Percentiles rank a stretch among this genome's conserved stretches.
Conservation (phyloP, 2,888 invertebrate species). For the Xanthorhoe spadicearia region DNA sequence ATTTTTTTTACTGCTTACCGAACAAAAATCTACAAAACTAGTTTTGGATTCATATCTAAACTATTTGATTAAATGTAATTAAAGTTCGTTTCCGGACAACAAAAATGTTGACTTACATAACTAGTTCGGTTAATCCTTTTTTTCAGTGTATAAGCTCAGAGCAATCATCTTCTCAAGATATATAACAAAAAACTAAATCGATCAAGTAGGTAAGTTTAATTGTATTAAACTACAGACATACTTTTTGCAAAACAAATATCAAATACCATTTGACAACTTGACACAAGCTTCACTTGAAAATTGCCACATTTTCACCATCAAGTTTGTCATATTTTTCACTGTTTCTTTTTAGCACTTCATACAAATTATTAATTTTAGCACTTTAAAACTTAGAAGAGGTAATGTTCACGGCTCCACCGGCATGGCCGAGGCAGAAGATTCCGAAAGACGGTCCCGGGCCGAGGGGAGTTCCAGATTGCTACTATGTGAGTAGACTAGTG, state of each 20-base stretch:
- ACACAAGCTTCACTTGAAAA: not conserved
- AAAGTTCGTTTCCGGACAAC: too few species aligned
- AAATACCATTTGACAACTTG: not conserved
- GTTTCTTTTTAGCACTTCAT: not conserved
- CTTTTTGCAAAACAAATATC: not conserved
- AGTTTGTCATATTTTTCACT: not conserved
- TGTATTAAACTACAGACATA: not conserved
- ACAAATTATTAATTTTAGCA: not conserved
- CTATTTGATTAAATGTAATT: too few species aligned
- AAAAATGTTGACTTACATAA: too few species aligned
- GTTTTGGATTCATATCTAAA: too few species aligned
- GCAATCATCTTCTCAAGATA: too few species aligned
- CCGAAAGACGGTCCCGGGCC: slow-evolving; percentile 75
- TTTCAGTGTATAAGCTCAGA: too few species aligned
- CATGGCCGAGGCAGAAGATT: slow-evolving; percentile 50
- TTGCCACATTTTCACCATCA: not conserved
- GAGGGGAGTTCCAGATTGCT: slow-evolving; percentile 68
- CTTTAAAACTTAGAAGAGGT: not conserved
- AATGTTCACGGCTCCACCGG: slow-evolving; percentile 32
- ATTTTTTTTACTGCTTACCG: too few species aligned
- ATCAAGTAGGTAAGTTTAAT: too few species aligned
- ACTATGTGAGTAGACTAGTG: slow-evolving; percentile 62
- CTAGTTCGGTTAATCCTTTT: too few species aligned
- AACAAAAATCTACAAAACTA: too few species aligned
- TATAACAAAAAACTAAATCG: too few species aligned